These are phyloP conservation scores for Bombus confusus DNA, from an alignment of 1,140 invertebrate species.

Conservation along the genomic window DNA sequence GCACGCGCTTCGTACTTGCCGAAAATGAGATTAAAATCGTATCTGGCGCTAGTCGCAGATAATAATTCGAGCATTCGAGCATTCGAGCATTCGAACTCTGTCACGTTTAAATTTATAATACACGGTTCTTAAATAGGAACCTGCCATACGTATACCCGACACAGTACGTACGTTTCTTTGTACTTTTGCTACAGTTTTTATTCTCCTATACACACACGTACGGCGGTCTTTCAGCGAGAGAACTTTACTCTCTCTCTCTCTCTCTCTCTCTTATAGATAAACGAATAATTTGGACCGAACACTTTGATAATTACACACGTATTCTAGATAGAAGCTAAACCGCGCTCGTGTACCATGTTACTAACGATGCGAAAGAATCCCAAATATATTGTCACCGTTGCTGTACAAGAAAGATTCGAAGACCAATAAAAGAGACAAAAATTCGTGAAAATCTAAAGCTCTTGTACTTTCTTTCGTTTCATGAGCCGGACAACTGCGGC, in stretches of 20 bases:
- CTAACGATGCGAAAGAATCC: background rate
- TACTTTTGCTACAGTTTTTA: background rate
- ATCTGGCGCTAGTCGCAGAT: background rate
- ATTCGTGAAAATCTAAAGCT: background rate
- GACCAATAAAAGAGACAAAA: conserved; percentile 42
- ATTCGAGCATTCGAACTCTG: background rate
- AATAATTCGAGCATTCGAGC: background rate
- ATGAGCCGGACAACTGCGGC: background rate
- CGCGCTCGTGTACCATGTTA: background rate
- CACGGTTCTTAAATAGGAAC: conserved; percentile 12
- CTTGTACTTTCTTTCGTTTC: background rate
- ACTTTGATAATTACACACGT: background rate
- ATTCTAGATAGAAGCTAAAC: too few relatives aligned
- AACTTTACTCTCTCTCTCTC: too few relatives aligned
- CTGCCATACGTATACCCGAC: conserved; percentile 8
- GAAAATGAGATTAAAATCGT: background rate
- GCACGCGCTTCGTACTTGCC: background rate
- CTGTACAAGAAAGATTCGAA: conserved; percentile 39
- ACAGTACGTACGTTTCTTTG: background rate
- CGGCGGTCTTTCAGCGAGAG: background rate
- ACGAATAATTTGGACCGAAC: conserved; percentile 1
- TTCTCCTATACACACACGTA: background rate
- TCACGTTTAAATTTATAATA: background rate
- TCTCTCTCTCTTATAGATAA: too few relatives aligned
- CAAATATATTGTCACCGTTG: conserved; percentile 37